These are phyloP conservation scores for Epinephelus moara DNA, from an alignment of 2,113 vertebrate genomes.

Conservation along the genomic window DNA sequence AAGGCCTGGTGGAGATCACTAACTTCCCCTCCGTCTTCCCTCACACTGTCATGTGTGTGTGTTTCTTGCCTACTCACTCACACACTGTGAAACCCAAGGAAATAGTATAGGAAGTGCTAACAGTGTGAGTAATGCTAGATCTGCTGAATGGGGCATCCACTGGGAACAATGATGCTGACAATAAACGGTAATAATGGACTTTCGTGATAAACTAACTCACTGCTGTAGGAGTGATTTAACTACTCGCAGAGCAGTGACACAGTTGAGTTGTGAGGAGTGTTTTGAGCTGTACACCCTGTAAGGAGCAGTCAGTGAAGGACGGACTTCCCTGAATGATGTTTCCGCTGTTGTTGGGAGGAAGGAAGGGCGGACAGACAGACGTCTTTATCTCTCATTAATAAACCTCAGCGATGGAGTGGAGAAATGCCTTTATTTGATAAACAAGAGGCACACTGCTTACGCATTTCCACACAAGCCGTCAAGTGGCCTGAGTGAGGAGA, in stretches of 20 bases:
- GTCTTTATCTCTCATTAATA: slow-evolving; percentile 76
- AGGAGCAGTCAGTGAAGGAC: slow-evolving; percentile 60
- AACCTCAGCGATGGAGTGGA: slow-evolving; percentile 63
- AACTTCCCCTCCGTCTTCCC: slow-evolving; percentile 55
- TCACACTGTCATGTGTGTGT: slow-evolving; percentile 1
- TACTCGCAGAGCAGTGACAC: background rate
- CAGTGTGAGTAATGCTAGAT: slow-evolving; percentile 65
- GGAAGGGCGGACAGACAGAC: slow-evolving; percentile 74
- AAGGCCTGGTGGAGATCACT: slow-evolving; percentile 48
- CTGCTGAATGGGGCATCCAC: slow-evolving; percentile 70
- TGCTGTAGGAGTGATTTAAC: slow-evolving; percentile 22
- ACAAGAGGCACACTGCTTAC: slow-evolving; percentile 74
- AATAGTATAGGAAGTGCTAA: slow-evolving; percentile 75
- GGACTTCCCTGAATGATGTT: slow-evolving; percentile 70
- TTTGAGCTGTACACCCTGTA: background rate
- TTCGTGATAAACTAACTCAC: slow-evolving; percentile 47
- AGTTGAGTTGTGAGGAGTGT: background rate
- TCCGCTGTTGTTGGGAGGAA: slow-evolving; percentile 73
- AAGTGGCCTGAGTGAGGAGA: slow-evolving; percentile 57
- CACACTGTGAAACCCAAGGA: slow-evolving; percentile 68
- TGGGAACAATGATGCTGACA: slow-evolving; percentile 74
- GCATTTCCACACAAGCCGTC: slow-evolving; percentile 74
- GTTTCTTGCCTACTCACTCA: slow-evolving; percentile 28
- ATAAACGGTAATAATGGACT: slow-evolving; percentile 60
- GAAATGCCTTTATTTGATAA: slow-evolving; percentile 68